Conservation (phyloP, 2,888 invertebrate genomes). For the Alentia gelatinosa region DNA sequence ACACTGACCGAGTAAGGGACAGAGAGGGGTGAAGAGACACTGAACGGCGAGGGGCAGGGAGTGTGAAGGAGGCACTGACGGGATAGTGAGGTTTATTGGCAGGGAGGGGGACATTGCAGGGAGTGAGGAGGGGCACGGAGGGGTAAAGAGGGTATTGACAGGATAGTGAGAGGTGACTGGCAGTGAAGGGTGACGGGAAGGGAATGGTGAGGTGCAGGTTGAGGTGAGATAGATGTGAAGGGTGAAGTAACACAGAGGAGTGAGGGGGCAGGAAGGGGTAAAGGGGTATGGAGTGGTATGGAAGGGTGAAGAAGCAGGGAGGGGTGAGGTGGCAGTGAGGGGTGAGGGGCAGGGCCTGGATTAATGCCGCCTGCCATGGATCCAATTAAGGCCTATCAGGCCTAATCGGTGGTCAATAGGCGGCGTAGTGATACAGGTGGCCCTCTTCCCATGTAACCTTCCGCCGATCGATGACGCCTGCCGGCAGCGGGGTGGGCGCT, state of each 20-base stretch:
- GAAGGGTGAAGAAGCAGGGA: background rate
- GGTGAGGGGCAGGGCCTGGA: background rate
- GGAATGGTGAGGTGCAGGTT: too few relatives aligned
- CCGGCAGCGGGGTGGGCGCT: background rate
- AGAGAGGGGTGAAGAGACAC: background rate
- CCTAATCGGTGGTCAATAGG: slow-evolving; percentile 53
- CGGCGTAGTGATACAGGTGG: slow-evolving; percentile 52
- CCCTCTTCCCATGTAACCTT: slow-evolving; percentile 42
- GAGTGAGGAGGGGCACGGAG: background rate
- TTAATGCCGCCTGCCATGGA: slow-evolving; percentile 53
- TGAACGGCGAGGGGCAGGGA: background rate
- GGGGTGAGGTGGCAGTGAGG: background rate
- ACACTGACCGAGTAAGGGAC: background rate
- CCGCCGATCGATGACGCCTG: slow-evolving; percentile 32
- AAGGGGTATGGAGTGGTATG: background rate
- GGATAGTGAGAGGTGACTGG: background rate
- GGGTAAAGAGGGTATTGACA: background rate
- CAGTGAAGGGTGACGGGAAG: too few relatives aligned
- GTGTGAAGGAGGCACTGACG: too few relatives aligned
- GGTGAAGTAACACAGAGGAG: background rate
- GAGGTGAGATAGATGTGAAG: too few relatives aligned
- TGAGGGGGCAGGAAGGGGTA: background rate
- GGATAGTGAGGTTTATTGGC: background rate
- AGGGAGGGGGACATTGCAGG: background rate
- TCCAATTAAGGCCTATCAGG: slow-evolving; percentile 51